Percentiles rank a stretch among this genome's conserved stretches.
Conservation (phyloP, 2,888 invertebrate species). For the Mechanitis messenoides region DNA sequence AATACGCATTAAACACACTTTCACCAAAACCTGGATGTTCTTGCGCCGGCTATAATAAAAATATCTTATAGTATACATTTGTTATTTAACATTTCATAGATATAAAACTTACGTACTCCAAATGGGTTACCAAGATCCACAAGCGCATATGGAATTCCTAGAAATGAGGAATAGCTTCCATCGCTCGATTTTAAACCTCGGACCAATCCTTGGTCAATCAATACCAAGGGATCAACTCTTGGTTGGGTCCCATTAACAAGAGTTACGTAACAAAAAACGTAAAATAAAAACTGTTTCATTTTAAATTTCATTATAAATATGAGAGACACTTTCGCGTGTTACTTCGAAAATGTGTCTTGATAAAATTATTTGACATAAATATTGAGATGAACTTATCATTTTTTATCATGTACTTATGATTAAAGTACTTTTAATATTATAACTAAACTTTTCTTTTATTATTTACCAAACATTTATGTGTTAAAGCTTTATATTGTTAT, state of each 20-base stretch:
- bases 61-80: conserved; percentile 2
- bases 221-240: conserved; percentile 62
- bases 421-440: conserved; percentile 14
- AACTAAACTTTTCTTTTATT: background rate
- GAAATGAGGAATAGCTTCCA: conserved; percentile 59
- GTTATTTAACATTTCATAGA: background rate
- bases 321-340: conserved; percentile 16
- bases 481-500: no score
- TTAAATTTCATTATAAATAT: conserved; percentile 27
- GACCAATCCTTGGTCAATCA: conserved; percentile 59
- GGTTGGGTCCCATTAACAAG: conserved; percentile 36
- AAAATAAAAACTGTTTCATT: conserved; percentile 39
- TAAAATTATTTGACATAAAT: conserved; percentile 22
- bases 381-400: conserved; percentile 26
- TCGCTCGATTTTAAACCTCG: conserved; percentile 55
- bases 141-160: conserved; percentile 64
- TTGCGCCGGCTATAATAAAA: conserved; percentile 45
- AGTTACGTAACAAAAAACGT: conserved; percentile 31
- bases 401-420: conserved; percentile 32
- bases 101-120: conserved; percentile 37
- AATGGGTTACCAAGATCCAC: conserved; percentile 60
- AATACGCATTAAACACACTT: conserved; percentile 54
- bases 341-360: conserved; percentile 23
- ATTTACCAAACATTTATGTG: no score
- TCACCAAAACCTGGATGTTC: conserved; percentile 47